Base-by-base conservation (phyloP, 2,113 vertebrate species). In the Philantomba maxwellii region DNA sequence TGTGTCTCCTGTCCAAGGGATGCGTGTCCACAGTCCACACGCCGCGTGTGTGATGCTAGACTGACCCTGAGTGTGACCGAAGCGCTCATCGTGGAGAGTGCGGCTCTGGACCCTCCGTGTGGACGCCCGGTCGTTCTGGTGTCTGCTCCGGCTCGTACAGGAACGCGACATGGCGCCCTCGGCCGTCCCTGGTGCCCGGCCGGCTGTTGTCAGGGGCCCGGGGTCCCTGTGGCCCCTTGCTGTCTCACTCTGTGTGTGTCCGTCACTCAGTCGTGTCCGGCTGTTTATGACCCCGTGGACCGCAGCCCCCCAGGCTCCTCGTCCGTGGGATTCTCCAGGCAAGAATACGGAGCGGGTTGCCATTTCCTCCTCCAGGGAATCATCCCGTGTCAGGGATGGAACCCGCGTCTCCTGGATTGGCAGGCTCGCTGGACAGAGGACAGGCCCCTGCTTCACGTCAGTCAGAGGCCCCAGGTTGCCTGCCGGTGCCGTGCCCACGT, bases 1-100 rank as follows among this genome's bases (percentile, higher is more conserved):
- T 49, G 2, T 49, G 26, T 78, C 43, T 5, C 45, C 45, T 4
- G 45, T 33, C 36, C 45, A 4, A 49, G 45, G 28, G 77, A 6
- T 4, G 45, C 1, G 0, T 19, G 15, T 30, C 45, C 28, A 12
- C 45, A 33, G 77, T 33, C 28, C 77, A 13, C 45, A 10, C 16
- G 10, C 28, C 2, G 0, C 6, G 9, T 10, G 43, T 33, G 77
- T 28, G 77, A 15, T 33, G 19, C 4, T 33, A 2, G 30, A 6
- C 77, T 1, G 19, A 49, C 1, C 45, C 77, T 30, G 15, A 10
- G 28, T 11, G 15, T 33, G 28, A 5, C 16, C 0, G 9, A 2
- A 1, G 28, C 3, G 16, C 28, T 11, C 45, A 12, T 21, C 5
- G 9, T 2, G 0, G 15, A 3, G 45, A 3, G 45, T 2, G 9